Base-by-base conservation (phyloP, 1,140 invertebrate genomes). In the Babylonia areolata region DNA sequence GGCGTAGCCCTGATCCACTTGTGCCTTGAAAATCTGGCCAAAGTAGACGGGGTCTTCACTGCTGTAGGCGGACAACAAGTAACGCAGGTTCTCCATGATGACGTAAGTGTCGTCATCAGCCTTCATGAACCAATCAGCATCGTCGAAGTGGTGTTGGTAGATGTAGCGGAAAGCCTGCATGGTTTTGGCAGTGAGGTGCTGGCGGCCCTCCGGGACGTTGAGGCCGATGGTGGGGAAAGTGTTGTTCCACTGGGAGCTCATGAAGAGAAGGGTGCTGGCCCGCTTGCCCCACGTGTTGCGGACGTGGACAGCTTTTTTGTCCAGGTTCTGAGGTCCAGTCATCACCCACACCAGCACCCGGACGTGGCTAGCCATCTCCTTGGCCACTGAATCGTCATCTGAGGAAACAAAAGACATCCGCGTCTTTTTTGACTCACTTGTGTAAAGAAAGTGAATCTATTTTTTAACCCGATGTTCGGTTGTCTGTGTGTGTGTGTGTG, bases 241-340 rank as follows among this genome's bases (percentile, higher is more conserved):
- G 31, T 51, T 69, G 85, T 93, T 90, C 39, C 81, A 89, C 39
- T 39, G 82, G 0, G 93, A 93, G 85, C 92, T 93, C 73, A 93
- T 91, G 40, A 93, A 93, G 9, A 93, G 84, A 17, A 91, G 54
- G 37, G 87, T 96, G 92, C 99, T 99, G 93, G 98, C 99, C 40
- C 98, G 95, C 92, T 97, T 97, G 0, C 97, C 98, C 99, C 99
- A 99, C 0, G 99, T 99, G 3, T 97, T 96, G 93, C 98, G 98
- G 0, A 99, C 97, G 90, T 99, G 98, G 31, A 95, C 95, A 0
- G 98, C 98, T 94, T 98, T 98, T 86, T 96, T 97, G 90, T 97
- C 95, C 92, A 99, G 98, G 92, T 98, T 98, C 51, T 95, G 95
- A 12, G 98, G 98, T 88, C 96, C 96, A 0, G 98, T 99, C 96